A percentile compares a stretch with the other conserved stretches of the same genome.
Evolutionary conservation across 2,888 invertebrate species (phyloP).

Genomic region (Anorthoa munda): DNA sequence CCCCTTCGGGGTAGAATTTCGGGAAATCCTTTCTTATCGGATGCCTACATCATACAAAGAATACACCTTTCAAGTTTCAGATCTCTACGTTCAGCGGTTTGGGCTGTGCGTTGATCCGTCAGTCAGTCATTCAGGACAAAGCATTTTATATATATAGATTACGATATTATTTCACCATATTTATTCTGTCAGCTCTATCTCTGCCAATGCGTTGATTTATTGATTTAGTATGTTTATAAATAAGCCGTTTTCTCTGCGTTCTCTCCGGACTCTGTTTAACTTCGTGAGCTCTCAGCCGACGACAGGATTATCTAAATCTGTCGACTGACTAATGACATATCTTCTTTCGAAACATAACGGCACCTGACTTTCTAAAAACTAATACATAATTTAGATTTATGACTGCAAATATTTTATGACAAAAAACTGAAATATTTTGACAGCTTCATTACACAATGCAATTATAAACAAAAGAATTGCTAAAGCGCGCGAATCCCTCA

Average conservation of each 20-base stretch:
- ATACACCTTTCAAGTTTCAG: no score
- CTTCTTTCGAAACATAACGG: conserved; percentile 19
- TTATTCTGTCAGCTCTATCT: conserved; percentile 39
- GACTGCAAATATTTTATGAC: conserved; percentile 23
- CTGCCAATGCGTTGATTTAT: conserved; percentile 47
- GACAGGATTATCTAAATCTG: conserved; percentile 59
- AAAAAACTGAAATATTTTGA: conserved; percentile 67
- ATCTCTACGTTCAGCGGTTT: no score
- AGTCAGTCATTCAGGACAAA: no score
- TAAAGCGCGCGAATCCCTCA: conserved; percentile 70
- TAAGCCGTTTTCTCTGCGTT: conserved; percentile 32
- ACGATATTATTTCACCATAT: conserved; percentile 50
- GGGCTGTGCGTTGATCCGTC: no score
- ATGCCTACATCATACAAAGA: no score
- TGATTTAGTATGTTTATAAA: conserved; percentile 44
- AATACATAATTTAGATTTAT: conserved; percentile 24
- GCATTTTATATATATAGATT: no score
- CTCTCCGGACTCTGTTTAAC: conserved; percentile 37
- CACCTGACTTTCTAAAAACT: conserved; percentile 23
- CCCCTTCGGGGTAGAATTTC: no score
- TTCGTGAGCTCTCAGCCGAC: conserved; percentile 50
- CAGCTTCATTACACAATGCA: conserved; percentile 68
- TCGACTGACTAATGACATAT: conserved; percentile 35
- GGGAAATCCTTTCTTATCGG: no score
- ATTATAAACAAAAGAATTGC: conserved; percentile 61